Evolutionary conservation across 2,113 vertebrate genomes (phyloP).

Genomic region (Callopanchax toddi): DNA sequence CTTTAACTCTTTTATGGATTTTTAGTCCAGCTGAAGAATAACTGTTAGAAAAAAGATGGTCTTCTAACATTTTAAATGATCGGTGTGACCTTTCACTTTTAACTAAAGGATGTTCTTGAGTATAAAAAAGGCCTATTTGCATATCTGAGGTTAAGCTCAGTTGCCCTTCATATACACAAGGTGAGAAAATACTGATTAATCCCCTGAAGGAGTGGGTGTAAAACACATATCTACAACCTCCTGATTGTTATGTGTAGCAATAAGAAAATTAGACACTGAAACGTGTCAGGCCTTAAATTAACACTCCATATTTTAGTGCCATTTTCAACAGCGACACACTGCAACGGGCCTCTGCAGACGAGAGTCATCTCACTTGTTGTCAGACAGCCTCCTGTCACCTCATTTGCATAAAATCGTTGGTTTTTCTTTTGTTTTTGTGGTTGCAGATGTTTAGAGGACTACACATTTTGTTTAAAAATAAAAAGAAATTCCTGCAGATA

Average conservation of each 20-base stretch:
- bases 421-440: conserved; percentile 28
- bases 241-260: conserved; percentile 68
- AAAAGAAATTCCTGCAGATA: too few relatives aligned
- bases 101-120: conserved; percentile 17
- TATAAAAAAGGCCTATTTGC: conserved; percentile 35
- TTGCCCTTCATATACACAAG: conserved; percentile 55
- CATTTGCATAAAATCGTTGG: conserved; percentile 48
- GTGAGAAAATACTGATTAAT: conserved; percentile 69
- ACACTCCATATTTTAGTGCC: conserved; percentile 82
- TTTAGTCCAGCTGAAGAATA: neutral
- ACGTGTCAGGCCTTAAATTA: conserved; percentile 81
- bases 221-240: conserved; percentile 57
- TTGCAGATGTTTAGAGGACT: neutral
- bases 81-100: conserved; percentile 43
- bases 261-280: conserved; percentile 56
- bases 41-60: neutral
- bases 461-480: too few relatives aligned
- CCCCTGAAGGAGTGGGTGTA: conserved; percentile 45
- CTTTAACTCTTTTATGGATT: conserved; percentile 17
- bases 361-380: conserved; percentile 71
- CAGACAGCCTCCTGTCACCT: conserved; percentile 67
- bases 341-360: conserved; percentile 57
- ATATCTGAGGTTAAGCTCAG: conserved; percentile 53
- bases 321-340: conserved; percentile 57
- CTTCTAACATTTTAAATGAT: conserved; percentile 19